A percentile compares a stretch with the other conserved stretches of the same genome.
These are phyloP conservation scores for Dynastes hyllus DNA, from an alignment of 2,888 invertebrate genomes.

Conservation along the genomic window DNA sequence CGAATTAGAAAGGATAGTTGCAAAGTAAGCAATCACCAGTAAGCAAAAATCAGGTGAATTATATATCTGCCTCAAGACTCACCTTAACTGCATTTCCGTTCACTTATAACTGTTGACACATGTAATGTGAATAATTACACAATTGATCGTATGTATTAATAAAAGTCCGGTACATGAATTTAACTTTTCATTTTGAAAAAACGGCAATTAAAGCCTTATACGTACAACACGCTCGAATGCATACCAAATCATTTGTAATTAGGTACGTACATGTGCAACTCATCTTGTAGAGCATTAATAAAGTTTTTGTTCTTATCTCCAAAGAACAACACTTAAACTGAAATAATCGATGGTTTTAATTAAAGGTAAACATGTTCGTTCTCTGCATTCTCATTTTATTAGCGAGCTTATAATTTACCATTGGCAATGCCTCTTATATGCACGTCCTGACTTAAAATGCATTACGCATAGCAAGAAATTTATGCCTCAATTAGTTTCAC, in stretches of 20 bases:
- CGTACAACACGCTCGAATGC: conserved; percentile 1
- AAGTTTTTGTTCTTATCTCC: conserved; percentile 42
- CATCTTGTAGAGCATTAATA: conserved; percentile 34
- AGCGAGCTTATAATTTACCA: conserved; percentile 43
- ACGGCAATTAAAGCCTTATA: conserved; percentile 18
- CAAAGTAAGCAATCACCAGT: no score
- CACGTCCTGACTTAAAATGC: conserved; percentile 37
- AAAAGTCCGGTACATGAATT: neutral
- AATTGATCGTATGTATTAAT: neutral
- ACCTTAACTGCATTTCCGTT: no score
- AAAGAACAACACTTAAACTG: conserved; percentile 42
- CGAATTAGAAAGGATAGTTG: no score
- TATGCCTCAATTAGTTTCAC: conserved; percentile 46
- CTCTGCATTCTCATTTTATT: conserved; percentile 45
- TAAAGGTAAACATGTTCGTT: conserved; percentile 46
- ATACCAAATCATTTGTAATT: conserved; percentile 40
- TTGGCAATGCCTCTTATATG: conserved; percentile 40
- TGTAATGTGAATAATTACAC: neutral
- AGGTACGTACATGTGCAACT: conserved; percentile 24
- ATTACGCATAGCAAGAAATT: conserved; percentile 44
- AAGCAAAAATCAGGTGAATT: no score
- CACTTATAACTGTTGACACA: no score
- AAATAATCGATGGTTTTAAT: conserved; percentile 47
- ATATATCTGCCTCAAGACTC: no score
- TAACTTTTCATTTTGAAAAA: conserved; percentile 1